A percentile compares a stretch with the other conserved stretches of the same genome.
phyloP scores from a whole-genome alignment of 1,140 invertebrate species.

The Subanguina moxae region DNA sequence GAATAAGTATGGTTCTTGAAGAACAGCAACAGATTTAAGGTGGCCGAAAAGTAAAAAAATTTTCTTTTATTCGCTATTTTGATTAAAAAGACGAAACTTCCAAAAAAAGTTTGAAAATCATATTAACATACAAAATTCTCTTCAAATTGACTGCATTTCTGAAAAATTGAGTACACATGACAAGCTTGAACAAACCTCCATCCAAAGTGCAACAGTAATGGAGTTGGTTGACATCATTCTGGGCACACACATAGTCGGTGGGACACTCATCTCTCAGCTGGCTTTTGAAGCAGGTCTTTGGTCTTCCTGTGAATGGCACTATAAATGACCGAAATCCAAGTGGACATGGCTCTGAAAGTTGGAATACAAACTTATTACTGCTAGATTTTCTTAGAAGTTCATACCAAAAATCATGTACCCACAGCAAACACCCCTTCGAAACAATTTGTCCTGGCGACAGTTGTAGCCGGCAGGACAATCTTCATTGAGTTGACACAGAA shows the following conservation, averaged over 20 bases:
- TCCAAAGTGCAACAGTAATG: slow-evolving; percentile 25
- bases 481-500: slow-evolving; percentile 14
- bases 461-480: slow-evolving; percentile 15
- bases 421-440: slow-evolving; percentile 14
- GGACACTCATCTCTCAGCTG: slow-evolving; percentile 15
- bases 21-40: too few relatives aligned
- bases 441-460: slow-evolving; percentile 13
- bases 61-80: too few relatives aligned
- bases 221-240: slow-evolving; percentile 23
- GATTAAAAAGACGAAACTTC: too few relatives aligned
- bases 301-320: slow-evolving; percentile 20
- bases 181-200: slow-evolving; percentile 15
- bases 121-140: too few relatives aligned
- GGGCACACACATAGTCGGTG: slow-evolving; percentile 22
- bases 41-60: too few relatives aligned
- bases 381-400: not conserved
- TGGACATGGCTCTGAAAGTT: slow-evolving; percentile 25
- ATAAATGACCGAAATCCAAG: slow-evolving; percentile 26
- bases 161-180: too few relatives aligned
- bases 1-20: too few relatives aligned
- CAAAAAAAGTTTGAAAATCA: too few relatives aligned
- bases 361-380: not conserved
- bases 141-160: too few relatives aligned
- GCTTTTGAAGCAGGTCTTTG: slow-evolving; percentile 21
- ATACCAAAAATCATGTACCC: slow-evolving; percentile 19